Base-by-base conservation (phyloP, 2,888 invertebrate genomes). In the Ischnus inquisitorius region DNA sequence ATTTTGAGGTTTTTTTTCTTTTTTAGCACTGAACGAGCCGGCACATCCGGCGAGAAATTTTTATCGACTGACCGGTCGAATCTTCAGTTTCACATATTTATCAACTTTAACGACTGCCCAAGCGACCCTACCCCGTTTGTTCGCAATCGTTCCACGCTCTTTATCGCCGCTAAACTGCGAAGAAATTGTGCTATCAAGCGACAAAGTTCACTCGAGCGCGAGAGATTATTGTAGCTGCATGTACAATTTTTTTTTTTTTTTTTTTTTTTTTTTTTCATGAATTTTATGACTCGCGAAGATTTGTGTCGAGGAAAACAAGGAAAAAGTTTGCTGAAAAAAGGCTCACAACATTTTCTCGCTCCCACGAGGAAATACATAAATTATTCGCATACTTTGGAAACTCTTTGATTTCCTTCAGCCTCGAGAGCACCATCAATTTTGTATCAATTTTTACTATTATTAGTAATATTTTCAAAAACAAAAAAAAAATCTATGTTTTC, bases 141-240 rank as follows among this genome's bases (percentile, higher is more conserved):
- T 34, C 10, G 22, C 2, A 12, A 22, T 54, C 19, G 16, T 54
- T 54, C 16, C 19, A 16, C 34, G 34, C 2, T 19, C 19, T 10
- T 12, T 54, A 54, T 54, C 54, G 25, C 5, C 14, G 5, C n/a
- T 54, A 28, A 57, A 57, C 12, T 28, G 57, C 1, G 25, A 57
- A 28, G 8, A n/a, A 57, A 28, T 57, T 28, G 14, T 28, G 25
- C 28, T 57, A 57, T 57, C 57, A 14, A 10, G 14, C n/a, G 14
- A 12, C 43, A 78, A 72, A 74, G 82, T 77, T 68, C 82, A 82
- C 14, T 43, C 28, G 43, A 12, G n/a, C 8, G 76, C 39, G 46
- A 5, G 43, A 60, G 34, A 34, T 46, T 5, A 10, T 46, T 48
- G 41, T 19, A 19, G 54, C 51, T 41, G 25, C 25, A 57, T 22